Conservation (phyloP, 2,888 invertebrate genomes). For the Pristionchus japonicus region DNA sequence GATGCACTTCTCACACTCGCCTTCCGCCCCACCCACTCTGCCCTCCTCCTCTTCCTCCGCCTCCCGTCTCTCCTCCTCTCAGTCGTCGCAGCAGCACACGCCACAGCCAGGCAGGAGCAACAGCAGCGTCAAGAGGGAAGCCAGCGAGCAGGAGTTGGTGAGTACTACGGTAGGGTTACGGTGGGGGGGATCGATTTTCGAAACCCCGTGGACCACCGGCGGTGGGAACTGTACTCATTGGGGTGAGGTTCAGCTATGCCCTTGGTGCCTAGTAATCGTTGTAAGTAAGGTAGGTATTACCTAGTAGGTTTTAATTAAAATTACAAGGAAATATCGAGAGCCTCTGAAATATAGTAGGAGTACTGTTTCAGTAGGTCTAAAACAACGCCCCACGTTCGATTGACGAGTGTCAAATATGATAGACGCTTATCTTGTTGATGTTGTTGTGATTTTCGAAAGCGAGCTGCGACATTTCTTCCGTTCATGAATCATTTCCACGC, state of each 20-base stretch:
- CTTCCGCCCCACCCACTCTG: no score
- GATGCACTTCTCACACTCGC: background rate
- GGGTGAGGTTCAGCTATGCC: background rate
- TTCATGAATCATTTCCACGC: background rate
- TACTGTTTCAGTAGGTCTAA: no score
- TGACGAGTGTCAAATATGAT: background rate
- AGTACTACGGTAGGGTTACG: background rate
- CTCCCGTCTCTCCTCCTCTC: background rate
- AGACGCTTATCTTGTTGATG: background rate
- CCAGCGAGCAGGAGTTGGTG: background rate
- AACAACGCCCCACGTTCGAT: no score
- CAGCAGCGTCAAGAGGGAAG: background rate
- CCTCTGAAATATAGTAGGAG: no score
- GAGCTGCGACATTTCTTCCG: background rate
- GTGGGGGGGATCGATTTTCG: no score
- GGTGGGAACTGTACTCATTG: background rate
- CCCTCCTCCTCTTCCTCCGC: background rate
- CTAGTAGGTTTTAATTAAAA: no score
- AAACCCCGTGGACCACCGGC: no score
- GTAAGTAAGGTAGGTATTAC: no score
- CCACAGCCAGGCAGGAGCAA: background rate
- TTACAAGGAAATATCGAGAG: no score
- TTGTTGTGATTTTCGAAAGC: background rate
- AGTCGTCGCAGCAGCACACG: background rate
- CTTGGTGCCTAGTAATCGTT: background rate